Percentiles rank a stretch among this genome's conserved stretches.
Conservation (phyloP, 2,888 invertebrate species). For the Sphecodes monilicornis region DNA sequence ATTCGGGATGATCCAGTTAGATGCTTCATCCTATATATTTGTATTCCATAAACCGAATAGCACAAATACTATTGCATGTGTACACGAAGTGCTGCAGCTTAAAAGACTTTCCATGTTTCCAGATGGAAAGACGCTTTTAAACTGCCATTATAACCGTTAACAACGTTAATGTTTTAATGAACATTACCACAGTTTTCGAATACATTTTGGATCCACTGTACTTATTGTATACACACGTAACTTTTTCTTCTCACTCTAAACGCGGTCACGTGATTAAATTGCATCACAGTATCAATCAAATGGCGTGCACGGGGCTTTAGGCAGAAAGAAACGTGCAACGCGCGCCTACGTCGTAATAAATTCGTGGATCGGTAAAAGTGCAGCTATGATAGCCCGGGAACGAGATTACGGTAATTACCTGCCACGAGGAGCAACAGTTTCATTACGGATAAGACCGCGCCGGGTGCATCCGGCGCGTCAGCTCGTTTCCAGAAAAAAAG, state of each 20-base stretch:
- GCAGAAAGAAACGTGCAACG: background rate
- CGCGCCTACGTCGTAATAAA: slow-evolving; percentile 2
- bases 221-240: no score
- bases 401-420: slow-evolving; percentile 56
- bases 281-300: background rate
- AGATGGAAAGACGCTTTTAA: no score
- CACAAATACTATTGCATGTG: no score
- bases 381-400: slow-evolving; percentile 18
- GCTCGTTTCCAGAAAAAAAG: background rate
- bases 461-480: background rate
- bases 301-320: background rate
- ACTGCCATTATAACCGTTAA: no score
- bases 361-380: slow-evolving; percentile 20
- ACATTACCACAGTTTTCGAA: no score
- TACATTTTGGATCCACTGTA: no score
- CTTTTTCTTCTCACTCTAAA: background rate
- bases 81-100: no score
- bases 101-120: no score
- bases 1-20: no score
- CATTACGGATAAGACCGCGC: slow-evolving; percentile 39
- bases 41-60: no score
- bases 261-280: background rate
- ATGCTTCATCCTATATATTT: no score
- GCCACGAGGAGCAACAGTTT: slow-evolving; percentile 53
- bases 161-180: no score